Percentiles rank a stretch among this genome's conserved stretches.
These are phyloP conservation scores for Dromococcyx pavoninus DNA, from an alignment of 2,797 vertebrate genomes.

Conservation along the genomic window DNA sequence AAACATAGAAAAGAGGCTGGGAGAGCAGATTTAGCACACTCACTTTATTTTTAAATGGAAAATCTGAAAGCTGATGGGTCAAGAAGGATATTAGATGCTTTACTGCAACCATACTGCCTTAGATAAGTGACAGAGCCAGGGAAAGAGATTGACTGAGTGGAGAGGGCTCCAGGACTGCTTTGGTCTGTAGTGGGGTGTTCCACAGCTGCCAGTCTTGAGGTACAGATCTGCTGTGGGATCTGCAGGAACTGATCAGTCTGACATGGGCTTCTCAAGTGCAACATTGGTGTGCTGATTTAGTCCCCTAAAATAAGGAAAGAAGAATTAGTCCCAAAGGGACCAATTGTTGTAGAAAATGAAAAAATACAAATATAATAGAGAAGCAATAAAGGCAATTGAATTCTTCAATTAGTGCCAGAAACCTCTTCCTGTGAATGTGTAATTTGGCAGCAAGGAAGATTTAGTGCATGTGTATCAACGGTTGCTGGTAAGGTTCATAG, in stretches of 20 bases:
- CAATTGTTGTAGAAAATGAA: background rate
- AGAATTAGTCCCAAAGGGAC: background rate
- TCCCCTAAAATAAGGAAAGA: background rate
- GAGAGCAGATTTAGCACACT: background rate
- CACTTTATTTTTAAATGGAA: background rate
- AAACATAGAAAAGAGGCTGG: background rate
- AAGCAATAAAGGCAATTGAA: background rate
- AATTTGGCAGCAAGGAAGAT: background rate
- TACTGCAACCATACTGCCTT: background rate
- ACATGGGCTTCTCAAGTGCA: background rate
- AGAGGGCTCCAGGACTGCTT: too few relatives aligned
- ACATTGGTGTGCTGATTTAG: background rate
- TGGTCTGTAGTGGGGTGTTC: background rate
- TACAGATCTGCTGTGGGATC: background rate
- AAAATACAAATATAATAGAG: background rate
- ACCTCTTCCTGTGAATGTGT: background rate
- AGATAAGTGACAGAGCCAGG: background rate
- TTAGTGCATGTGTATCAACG: background rate
- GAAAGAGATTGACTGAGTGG: background rate
- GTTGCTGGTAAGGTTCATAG: background rate
- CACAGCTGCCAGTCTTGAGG: background rate
- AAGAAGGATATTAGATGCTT: background rate
- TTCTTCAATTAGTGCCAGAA: background rate
- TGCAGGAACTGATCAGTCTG: fast-evolving
- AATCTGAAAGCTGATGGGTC: background rate